Evolutionary conservation across 2,797 vertebrate species (phyloP).

Genomic region (Halcyon chelicuti): DNA sequence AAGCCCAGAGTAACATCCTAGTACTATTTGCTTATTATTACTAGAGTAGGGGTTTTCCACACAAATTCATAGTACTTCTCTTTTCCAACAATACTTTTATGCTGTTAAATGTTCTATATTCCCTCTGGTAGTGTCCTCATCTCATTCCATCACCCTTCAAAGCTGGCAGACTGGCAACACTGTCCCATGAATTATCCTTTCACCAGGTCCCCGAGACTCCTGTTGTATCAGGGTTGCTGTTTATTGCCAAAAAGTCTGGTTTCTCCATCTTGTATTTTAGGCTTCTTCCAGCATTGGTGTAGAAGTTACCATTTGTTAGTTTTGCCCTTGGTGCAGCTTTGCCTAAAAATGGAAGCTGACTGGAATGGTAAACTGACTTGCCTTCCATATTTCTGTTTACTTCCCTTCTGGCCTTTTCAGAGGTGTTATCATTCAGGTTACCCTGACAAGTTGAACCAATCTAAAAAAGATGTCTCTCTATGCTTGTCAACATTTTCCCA

Average conservation of each 20-base stretch:
- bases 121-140: not conserved
- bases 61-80: not conserved
- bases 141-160: not conserved
- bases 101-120: not conserved
- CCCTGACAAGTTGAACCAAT: not conserved
- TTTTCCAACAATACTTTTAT: not conserved
- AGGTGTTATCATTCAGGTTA: not conserved
- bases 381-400: not conserved
- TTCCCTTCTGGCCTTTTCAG: not conserved
- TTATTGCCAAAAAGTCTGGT: not conserved
- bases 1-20: not conserved
- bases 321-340: not conserved
- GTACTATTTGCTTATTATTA: not conserved
- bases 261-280: not conserved
- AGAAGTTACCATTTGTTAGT: not conserved
- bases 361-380: not conserved
- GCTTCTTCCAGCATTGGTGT: not conserved
- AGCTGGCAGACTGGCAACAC: not conserved
- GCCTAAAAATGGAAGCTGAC: too few species aligned
- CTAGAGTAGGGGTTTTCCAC: not conserved
- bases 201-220: not conserved
- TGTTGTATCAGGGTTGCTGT: not conserved
- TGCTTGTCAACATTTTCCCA: not conserved
- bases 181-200: not conserved
- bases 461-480: not conserved